Conservation (phyloP, 1,140 invertebrate genomes). For the Drosophila ananassae region DNA sequence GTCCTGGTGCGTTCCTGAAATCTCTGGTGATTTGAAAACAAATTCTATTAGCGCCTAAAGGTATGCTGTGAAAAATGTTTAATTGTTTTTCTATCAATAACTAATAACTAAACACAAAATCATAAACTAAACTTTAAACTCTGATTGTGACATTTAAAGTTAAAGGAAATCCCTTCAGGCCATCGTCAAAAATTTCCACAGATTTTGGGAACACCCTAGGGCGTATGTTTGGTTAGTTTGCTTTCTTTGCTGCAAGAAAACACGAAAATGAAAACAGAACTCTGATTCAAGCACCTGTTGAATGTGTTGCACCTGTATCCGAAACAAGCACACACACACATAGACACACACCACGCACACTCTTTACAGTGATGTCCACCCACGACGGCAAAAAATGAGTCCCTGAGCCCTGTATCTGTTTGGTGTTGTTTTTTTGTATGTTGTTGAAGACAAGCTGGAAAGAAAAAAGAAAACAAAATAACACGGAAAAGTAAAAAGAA, state of each 20-base stretch:
- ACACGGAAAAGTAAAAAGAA: constrained; percentile 27
- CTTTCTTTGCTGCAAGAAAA: constrained; percentile 31
- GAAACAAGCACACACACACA: constrained; percentile 12
- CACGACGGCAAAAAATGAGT: constrained; percentile 12
- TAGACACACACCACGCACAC: constrained; percentile 34
- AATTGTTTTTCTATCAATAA: neutral
- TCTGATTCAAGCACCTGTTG: constrained; percentile 73
- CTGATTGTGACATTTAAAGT: too few species aligned
- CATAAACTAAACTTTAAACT: too few species aligned
- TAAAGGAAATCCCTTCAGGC: too few species aligned
- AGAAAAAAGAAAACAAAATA: constrained; percentile 26
- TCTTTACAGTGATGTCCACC: constrained; percentile 19
- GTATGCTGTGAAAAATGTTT: neutral
- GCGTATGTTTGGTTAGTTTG: constrained; percentile 34
- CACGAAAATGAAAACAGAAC: constrained; percentile 47
- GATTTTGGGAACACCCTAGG: constrained; percentile 4
- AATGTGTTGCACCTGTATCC: constrained; percentile 70
- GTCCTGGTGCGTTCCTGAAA: constrained; percentile 7
- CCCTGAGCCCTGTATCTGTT: constrained; percentile 42
- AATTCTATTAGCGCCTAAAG: neutral
- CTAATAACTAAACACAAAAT: too few species aligned
- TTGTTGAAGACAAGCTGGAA: constrained; percentile 25
- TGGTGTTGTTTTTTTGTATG: constrained; percentile 56
- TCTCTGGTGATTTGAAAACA: neutral
- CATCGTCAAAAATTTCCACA: too few species aligned